These are phyloP conservation scores for Donacobius atricapilla DNA, from an alignment of 2,113 vertebrate species.

Conservation along the genomic window DNA sequence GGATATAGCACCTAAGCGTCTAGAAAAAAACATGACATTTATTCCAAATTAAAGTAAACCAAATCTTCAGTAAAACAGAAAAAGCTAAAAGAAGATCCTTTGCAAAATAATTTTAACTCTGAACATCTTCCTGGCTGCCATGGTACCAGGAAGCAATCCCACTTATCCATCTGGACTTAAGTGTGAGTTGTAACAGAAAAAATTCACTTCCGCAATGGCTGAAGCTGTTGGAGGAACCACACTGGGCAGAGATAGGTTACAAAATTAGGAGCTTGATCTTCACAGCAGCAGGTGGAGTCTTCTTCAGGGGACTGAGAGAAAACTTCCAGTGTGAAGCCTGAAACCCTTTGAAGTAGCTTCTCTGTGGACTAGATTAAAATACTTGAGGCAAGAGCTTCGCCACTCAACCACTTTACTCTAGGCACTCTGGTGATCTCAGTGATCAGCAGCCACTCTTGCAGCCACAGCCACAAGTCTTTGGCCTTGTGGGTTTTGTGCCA, in stretches of 20 bases:
- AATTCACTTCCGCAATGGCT: background rate
- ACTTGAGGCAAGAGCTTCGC: background rate
- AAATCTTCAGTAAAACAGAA: background rate
- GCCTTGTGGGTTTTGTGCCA: background rate
- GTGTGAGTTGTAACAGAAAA: background rate
- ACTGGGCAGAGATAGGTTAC: background rate
- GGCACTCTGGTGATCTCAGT: background rate
- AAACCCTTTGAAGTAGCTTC: background rate
- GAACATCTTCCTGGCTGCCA: background rate
- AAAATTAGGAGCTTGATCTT: background rate
- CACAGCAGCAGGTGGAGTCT: background rate
- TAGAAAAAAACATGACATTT: background rate
- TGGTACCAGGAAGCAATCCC: background rate
- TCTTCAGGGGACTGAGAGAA: background rate
- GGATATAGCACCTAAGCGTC: background rate
- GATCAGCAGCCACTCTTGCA: background rate
- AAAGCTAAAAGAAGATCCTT: background rate
- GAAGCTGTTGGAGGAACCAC: background rate
- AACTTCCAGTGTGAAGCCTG: background rate
- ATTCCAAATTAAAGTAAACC: background rate
- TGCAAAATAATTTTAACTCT: background rate
- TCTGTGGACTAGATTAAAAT: background rate
- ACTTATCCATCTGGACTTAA: background rate
- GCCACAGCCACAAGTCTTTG: background rate
- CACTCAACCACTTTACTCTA: background rate